A percentile compares a stretch with the other conserved stretches of the same genome.
Evolutionary conservation across 1,140 invertebrate genomes (phyloP).

Genomic region (Hyles euphorbiae): DNA sequence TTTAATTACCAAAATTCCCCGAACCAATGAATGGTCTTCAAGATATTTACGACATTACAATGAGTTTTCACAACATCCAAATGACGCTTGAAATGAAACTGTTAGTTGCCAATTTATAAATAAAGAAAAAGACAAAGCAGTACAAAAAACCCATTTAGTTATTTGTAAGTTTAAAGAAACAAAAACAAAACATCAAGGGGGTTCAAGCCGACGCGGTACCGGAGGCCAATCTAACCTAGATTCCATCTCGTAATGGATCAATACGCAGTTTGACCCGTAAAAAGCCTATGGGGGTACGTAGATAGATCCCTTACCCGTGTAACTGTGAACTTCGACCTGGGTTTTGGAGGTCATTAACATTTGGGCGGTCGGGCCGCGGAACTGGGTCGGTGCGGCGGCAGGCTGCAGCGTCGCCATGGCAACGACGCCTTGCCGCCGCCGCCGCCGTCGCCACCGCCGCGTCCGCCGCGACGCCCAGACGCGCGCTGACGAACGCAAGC

Average conservation of each 20-base stretch:
- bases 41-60: too few relatives aligned
- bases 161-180: slow-evolving; percentile 5
- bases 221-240: slow-evolving; percentile 46
- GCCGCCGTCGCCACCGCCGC: slow-evolving; percentile 47
- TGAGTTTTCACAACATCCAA: background rate
- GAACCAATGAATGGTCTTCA: too few relatives aligned
- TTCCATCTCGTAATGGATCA: slow-evolving; percentile 59
- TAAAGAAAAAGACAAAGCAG: background rate
- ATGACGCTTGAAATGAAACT: background rate
- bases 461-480: slow-evolving; percentile 51
- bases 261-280: slow-evolving; percentile 63
- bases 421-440: slow-evolving; percentile 37
- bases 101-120: slow-evolving; percentile 5
- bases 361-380: slow-evolving; percentile 58
- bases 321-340: slow-evolving; percentile 71
- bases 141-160: slow-evolving; percentile 8
- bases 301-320: slow-evolving; percentile 62
- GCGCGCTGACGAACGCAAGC: slow-evolving; percentile 20
- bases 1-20: too few relatives aligned
- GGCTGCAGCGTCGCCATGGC: slow-evolving; percentile 58
- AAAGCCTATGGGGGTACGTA: slow-evolving; percentile 52
- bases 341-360: slow-evolving; percentile 75
- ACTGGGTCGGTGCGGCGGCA: slow-evolving; percentile 55
- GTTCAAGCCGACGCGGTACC: slow-evolving; percentile 12
- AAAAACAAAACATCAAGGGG: slow-evolving; percentile 15